Base-by-base conservation (phyloP, 23 tunicate species). In the Aplidium turbinatum region DNA sequence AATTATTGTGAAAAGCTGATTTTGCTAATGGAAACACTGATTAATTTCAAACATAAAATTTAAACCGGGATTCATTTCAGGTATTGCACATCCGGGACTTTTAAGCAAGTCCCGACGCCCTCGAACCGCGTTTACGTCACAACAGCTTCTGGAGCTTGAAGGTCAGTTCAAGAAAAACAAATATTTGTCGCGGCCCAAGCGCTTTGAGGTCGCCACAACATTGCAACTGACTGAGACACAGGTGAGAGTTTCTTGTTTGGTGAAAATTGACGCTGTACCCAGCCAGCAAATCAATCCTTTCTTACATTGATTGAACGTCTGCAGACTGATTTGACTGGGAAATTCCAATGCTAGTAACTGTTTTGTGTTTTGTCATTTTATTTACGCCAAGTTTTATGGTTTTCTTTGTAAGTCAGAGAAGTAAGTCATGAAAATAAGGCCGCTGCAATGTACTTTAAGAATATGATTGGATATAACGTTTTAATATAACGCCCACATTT, bases 41-140 rank as follows among this genome's bases (percentile, higher is more conserved):
- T n/a, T n/a, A n/a, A n/a, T n/a, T n/a, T n/a, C n/a, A n/a, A n/a
- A n/a, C n/a, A n/a, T 45, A 45, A 11, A 45, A 45, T 45, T 45
- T 45, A 45, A n/a, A n/a, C n/a, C n/a, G n/a, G n/a, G n/a, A n/a
- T n/a, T n/a, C n/a, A n/a, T 36, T 48, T 46, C 69, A 85, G 91
- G 71, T 56, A 75, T 76, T 22, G 81, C 63, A 4, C 89, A 78
- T 72, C 89, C 89, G 7, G 89, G 89, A 2, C 62, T 89, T 1
- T 40, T 89, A 46, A 82, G 72, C 69, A 86, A 85, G 32, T 75
- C 98, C 38, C 73, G 98, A 57, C 87, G 98, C 3, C 98, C 98
- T 0, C 65, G 98, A 60, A 93, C 98, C 29, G 98, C 98, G 13
- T 93, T 93, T 75, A 87, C 93, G 16, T 93, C 98, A 13, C 94